Percentiles rank a stretch among this genome's conserved stretches.
Evolutionary conservation across 2,113 vertebrate genomes (phyloP).

Genomic region (Ictalurus punctatus): DNA sequence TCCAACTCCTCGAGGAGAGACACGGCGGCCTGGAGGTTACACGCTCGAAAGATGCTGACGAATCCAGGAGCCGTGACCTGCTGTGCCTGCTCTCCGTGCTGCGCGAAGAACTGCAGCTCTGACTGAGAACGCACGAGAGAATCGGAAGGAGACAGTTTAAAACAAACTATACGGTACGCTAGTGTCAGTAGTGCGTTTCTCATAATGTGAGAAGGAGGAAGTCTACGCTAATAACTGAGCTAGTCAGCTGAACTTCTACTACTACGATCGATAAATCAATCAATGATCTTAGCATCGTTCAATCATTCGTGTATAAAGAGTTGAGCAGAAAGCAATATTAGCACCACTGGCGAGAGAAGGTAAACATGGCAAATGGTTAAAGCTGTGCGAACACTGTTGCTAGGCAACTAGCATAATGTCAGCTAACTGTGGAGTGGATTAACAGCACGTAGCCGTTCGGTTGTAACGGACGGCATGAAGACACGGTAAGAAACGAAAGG

Average conservation of each 20-base stretch:
- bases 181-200: not conserved
- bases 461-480: not conserved
- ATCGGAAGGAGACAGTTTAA: not conserved
- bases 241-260: too few relatives aligned
- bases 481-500: not conserved
- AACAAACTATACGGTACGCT: not conserved
- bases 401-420: not conserved
- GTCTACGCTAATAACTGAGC: not conserved
- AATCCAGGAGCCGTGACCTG: slow-evolving; percentile 63
- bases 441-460: not conserved
- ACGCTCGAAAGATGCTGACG: slow-evolving; percentile 80
- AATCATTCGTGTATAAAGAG: not conserved
- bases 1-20: slow-evolving; percentile 79
- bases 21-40: slow-evolving; percentile 82
- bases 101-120: slow-evolving; percentile 71
- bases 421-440: not conserved
- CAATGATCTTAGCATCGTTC: not conserved
- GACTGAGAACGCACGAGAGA: slow-evolving; percentile 52
- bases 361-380: not conserved
- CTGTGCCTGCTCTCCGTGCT: slow-evolving; percentile 65
- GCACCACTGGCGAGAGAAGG: not conserved
- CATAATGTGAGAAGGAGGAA: too few relatives aligned
- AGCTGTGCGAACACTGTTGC: not conserved
- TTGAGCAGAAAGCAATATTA: not conserved
- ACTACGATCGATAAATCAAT: too few relatives aligned